A percentile compares a stretch with the other conserved stretches of the same genome.
Conservation (phyloP, 2,888 invertebrate genomes). For the Nemoura dubitans region DNA sequence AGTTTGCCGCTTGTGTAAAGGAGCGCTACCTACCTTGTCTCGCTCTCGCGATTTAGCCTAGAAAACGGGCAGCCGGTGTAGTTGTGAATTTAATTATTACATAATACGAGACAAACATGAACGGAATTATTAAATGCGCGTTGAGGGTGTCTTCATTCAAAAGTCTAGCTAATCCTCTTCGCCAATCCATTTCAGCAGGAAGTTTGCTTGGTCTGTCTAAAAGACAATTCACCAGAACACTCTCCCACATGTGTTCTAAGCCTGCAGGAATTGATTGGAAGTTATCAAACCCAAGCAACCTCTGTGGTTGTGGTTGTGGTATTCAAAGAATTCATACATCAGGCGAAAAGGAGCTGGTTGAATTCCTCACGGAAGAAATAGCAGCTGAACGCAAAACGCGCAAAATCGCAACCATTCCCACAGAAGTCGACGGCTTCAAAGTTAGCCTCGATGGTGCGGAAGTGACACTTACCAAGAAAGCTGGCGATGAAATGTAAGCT, state of each 20-base stretch:
- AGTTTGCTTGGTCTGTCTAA: constrained; percentile 63
- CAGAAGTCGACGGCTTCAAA: constrained; percentile 82
- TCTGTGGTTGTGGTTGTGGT: constrained; percentile 76
- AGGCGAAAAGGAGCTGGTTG: constrained; percentile 86
- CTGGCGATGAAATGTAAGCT: constrained; percentile 75
- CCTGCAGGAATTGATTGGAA: constrained; percentile 54
- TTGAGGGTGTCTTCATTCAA: constrained; percentile 62
- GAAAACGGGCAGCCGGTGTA: too few relatives aligned
- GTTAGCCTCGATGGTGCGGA: constrained; percentile 84
- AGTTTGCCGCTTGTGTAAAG: neutral
- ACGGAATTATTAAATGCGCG: constrained; percentile 71
- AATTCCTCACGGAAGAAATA: constrained; percentile 94
- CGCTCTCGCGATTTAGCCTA: neutral
- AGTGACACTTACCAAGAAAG: constrained; percentile 80
- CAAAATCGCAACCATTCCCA: constrained; percentile 77
- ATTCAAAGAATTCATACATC: constrained; percentile 73
- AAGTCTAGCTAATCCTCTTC: constrained; percentile 56
- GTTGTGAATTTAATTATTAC: neutral
- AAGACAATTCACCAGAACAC: constrained; percentile 73
- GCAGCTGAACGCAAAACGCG: constrained; percentile 87
- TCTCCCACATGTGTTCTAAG: constrained; percentile 76
- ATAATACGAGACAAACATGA: constrained; percentile 66
- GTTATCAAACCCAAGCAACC: constrained; percentile 67
- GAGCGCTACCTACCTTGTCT: neutral
- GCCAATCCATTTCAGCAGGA: constrained; percentile 55